Base-by-base conservation (phyloP, 2,113 vertebrate species). In the Sclerurus mexicanus region DNA sequence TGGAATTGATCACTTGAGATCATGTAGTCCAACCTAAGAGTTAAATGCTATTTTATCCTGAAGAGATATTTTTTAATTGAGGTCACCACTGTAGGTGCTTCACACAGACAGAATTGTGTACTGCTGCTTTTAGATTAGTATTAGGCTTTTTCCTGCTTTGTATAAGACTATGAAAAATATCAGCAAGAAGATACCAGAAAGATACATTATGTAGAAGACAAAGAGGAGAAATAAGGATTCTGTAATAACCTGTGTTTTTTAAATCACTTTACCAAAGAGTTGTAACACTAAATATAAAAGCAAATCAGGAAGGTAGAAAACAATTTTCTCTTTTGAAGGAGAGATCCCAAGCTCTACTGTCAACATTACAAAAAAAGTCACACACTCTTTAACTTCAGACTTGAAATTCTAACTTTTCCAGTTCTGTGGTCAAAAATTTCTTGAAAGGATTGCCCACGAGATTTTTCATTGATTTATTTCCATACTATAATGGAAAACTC, bases 391-490 rank as follows among this genome's bases (percentile, higher is more conserved):
- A 49, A 79, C 4, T 68, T 67, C 24, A 67, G 40, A 49, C 10
- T 71, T 37, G 8, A 31, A 56, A 1, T 24, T 64, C 3, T 17
- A 89, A 44, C 6, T 53, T 89, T 63, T 80, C 28, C 4, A 47
- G 73, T 83, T 60, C 10, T 35, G 12, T 39, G 10, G 30, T 64
- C 18, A 86, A 85, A 86, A 76, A 24, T 30, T 39, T 11, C 14
- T 73, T 67, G 7, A 86, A 27, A 64, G 0, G 0, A 35, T 59
- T 84, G 1, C 3, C 4, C 9, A 33, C 24, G 23, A 39, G 3
- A 37, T 49, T 64, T 50, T 60, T 62, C 7, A 46, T 50, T 42
- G 9, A 35, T 49, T 91, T 87, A 28, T 68, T 71, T 60, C 24
- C 40, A 19, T 62, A 66, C 27, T 10, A 33, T 17, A 49, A 50